Conservation (phyloP, 2,797 vertebrate genomes). For the Scyliorhinus canicula region DNA sequence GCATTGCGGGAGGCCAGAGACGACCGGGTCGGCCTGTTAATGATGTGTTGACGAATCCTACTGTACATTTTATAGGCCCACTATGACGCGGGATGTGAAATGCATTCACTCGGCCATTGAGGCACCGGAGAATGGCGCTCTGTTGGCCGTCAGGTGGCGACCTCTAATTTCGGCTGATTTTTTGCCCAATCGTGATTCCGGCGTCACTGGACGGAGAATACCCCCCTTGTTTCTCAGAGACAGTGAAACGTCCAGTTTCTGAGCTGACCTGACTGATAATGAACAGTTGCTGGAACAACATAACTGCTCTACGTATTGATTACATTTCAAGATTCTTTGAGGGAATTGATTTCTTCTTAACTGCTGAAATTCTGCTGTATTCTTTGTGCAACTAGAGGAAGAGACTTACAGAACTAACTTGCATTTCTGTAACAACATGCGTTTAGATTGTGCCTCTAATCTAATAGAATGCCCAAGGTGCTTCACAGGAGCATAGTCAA, state of each 20-base stretch:
- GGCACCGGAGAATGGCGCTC: too few species aligned
- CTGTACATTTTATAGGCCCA: too few species aligned
- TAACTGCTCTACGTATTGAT: background rate
- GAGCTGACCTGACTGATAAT: background rate
- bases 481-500: background rate
- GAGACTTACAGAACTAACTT: background rate
- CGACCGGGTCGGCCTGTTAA: too few species aligned
- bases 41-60: too few species aligned
- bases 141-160: too few species aligned
- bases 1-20: too few species aligned
- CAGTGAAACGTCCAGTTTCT: background rate
- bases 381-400: background rate
- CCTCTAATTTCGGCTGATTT: too few species aligned
- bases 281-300: background rate
- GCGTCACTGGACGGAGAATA: too few species aligned
- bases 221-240: background rate
- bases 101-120: too few species aligned
- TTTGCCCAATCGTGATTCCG: too few species aligned
- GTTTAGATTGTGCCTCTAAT: background rate
- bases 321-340: background rate
- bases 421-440: background rate
- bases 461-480: background rate
- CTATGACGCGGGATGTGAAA: too few species aligned
- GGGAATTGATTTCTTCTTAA: background rate
- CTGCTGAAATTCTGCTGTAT: background rate